These are phyloP conservation scores for Plebejus anna DNA, from an alignment of 2,888 invertebrate genomes.

Conservation along the genomic window DNA sequence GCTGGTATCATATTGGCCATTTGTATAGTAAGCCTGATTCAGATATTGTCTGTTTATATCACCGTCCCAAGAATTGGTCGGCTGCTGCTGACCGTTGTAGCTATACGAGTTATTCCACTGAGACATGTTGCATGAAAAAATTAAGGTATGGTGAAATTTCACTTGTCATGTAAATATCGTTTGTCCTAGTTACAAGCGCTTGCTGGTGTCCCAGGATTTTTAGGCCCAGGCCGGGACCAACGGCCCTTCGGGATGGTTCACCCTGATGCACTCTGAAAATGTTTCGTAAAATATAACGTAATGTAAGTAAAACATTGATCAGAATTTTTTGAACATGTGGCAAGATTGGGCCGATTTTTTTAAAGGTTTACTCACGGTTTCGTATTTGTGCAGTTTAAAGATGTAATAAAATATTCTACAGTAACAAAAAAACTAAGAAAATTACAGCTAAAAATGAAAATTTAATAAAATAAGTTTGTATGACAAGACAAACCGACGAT, in stretches of 20 bases:
- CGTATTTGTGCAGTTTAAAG: conserved; percentile 33
- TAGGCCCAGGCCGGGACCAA: conserved; percentile 74
- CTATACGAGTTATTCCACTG: conserved; percentile 71
- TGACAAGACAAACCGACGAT: conserved; percentile 34
- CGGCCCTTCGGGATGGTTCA: conserved; percentile 43
- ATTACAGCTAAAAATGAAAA: conserved; percentile 12
- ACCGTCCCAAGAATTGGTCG: conserved; percentile 56
- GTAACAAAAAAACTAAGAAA: conserved; percentile 1
- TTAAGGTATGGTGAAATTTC: conserved; percentile 47
- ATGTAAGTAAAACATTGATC: not conserved
- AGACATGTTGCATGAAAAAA: conserved; percentile 58
- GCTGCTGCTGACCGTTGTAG: conserved; percentile 65
- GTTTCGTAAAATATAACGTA: conserved; percentile 29
- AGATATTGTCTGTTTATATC: conserved; percentile 58
- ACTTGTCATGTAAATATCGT: conserved; percentile 41
- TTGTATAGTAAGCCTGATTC: conserved; percentile 57
- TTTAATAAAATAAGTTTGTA: conserved; percentile 31
- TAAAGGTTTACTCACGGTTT: conserved; percentile 1
- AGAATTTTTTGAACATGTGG: conserved; percentile 52
- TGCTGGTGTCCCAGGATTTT: conserved; percentile 37
- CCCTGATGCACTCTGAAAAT: conserved; percentile 40
- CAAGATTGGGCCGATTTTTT: conserved; percentile 33
- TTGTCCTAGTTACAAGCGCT: conserved; percentile 33
- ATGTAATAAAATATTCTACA: conserved; percentile 3
- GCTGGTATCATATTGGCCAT: conserved; percentile 53